Conservation (phyloP, 2,797 vertebrate species). For the Momotus momota region DNA sequence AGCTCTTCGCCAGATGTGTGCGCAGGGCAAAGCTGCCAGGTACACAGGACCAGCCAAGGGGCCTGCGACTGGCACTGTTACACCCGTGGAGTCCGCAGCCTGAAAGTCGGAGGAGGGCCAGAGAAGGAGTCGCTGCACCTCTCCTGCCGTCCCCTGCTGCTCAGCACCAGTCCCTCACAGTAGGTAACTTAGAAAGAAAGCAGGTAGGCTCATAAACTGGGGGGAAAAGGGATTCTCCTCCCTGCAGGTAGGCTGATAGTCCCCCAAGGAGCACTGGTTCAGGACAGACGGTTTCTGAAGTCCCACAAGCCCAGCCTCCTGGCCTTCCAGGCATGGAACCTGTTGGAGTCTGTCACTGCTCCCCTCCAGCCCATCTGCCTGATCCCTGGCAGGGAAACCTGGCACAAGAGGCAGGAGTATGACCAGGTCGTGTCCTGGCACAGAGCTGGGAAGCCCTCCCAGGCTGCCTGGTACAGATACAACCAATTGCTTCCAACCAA, state of each 20-base stretch:
- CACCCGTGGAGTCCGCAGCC: too few relatives aligned
- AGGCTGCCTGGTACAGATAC: background rate
- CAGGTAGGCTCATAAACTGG: fast-evolving
- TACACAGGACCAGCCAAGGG: background rate
- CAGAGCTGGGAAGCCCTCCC: background rate
- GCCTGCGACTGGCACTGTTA: background rate
- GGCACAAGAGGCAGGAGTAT: background rate
- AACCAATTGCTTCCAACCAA: background rate
- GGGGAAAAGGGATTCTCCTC: background rate
- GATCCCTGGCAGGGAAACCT: background rate
- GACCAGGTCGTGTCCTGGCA: background rate
- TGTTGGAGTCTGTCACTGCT: background rate
- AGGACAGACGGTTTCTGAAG: background rate
- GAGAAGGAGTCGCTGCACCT: background rate
- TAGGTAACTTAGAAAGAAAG: fast-evolving
- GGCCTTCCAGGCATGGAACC: background rate
- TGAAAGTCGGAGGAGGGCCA: background rate
- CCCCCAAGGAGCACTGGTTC: background rate
- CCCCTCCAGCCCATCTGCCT: background rate
- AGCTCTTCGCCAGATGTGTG: background rate
- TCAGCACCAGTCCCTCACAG: background rate
- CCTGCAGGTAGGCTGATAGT: background rate
- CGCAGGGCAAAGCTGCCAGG: background rate
- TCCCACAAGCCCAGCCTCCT: fast-evolving
- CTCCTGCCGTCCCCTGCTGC: background rate